These are phyloP conservation scores for Choristoneura fumiferana DNA, from an alignment of 1,140 invertebrate species.

Conservation along the genomic window DNA sequence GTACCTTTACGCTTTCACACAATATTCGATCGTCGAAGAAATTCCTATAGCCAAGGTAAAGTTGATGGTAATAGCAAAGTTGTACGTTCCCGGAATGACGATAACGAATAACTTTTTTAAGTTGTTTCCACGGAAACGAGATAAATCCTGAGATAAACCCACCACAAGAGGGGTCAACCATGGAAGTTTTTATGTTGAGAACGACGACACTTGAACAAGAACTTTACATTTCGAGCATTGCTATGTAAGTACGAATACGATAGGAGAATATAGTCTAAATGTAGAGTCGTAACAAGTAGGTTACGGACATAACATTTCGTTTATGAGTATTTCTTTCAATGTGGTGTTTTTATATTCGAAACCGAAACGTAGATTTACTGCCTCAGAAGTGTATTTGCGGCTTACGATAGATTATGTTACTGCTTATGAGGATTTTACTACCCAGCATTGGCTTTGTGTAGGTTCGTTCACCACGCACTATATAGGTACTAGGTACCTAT, in stretches of 20 bases:
- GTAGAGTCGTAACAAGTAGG: too few species aligned
- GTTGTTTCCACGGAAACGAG: constrained; percentile 61
- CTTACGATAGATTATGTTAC: constrained; percentile 57
- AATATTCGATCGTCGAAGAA: not conserved
- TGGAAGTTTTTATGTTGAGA: constrained; percentile 43
- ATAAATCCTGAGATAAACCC: constrained; percentile 58
- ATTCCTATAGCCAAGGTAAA: not conserved
- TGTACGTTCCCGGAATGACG: constrained; percentile 47
- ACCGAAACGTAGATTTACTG: constrained; percentile 52
- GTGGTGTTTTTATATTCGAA: constrained; percentile 48
- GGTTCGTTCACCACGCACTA: constrained; percentile 49
- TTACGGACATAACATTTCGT: not conserved
- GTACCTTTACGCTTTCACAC: too few species aligned
- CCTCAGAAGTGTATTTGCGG: constrained; percentile 51
- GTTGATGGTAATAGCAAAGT: constrained; percentile 1
- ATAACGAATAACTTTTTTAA: constrained; percentile 51
- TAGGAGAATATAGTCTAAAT: not conserved
- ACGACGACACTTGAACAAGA: constrained; percentile 22
- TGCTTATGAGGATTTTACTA: constrained; percentile 55
- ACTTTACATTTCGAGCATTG: constrained; percentile 15
- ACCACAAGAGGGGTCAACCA: constrained; percentile 34
- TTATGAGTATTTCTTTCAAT: constrained; percentile 31
- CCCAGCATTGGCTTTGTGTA: constrained; percentile 42
- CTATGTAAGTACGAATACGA: not conserved
- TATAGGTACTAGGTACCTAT: too few species aligned